phyloP scores from a whole-genome alignment of 2,797 vertebrate species.

The Hemibagrus guttatus region DNA sequence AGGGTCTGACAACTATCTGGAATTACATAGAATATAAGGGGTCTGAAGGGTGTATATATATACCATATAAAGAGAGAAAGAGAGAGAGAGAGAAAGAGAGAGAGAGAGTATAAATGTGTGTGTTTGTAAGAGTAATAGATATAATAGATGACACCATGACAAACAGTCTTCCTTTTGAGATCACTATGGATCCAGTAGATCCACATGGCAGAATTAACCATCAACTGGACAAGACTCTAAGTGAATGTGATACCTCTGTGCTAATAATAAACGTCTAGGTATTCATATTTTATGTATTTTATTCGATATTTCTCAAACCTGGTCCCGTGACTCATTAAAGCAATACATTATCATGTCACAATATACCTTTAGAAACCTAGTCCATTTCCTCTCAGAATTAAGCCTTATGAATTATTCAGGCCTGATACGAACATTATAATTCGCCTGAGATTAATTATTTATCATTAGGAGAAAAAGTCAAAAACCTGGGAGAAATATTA shows the following conservation, averaged over 20 bases:
- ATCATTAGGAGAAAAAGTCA: conserved; percentile 37
- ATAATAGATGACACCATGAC: conserved; percentile 8
- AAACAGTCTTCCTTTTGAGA: not conserved
- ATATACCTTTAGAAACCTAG: conserved; percentile 59
- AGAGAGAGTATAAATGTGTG: not conserved
- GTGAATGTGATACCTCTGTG: conserved; percentile 54
- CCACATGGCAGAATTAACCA: conserved; percentile 39
- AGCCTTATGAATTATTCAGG: conserved; percentile 55
- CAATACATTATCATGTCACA: conserved; percentile 60
- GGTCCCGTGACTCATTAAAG: conserved; percentile 59
- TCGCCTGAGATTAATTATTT: conserved; percentile 56
- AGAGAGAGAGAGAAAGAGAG: not conserved
- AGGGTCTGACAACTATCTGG: not conserved
- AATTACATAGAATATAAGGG: not conserved
- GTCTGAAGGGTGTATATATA: not conserved
- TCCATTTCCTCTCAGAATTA: conserved; percentile 62
- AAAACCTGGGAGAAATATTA: conserved; percentile 52
- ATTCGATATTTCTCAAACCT: conserved; percentile 60
- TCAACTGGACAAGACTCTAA: conserved; percentile 46
- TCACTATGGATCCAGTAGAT: conserved; percentile 17
- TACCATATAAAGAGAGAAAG: too few species aligned
- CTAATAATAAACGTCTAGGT: conserved; percentile 60
- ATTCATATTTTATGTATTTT: conserved; percentile 61
- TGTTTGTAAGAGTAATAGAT: not conserved
- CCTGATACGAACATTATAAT: conserved; percentile 54